A percentile compares a stretch with the other conserved stretches of the same genome.
Conservation (phyloP, 2,888 invertebrate genomes). For the Hypselothyrea guttata region DNA sequence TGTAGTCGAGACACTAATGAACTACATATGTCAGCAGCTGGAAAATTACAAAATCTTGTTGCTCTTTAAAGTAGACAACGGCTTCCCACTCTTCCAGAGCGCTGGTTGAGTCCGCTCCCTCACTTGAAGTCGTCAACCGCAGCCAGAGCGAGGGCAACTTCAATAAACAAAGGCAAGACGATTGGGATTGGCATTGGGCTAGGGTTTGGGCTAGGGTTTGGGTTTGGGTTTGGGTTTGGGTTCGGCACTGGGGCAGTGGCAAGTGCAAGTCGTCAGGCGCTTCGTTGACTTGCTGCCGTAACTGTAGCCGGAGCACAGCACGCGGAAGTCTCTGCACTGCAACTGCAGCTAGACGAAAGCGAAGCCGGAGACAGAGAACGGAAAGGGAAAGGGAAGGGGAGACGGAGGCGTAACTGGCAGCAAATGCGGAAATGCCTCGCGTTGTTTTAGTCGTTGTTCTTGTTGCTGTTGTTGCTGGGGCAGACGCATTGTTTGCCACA, state of each 20-base stretch:
- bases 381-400: background rate
- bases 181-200: background rate
- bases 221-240: constrained; percentile 24
- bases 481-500: constrained; percentile 61
- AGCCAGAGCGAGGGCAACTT: constrained; percentile 32
- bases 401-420: constrained; percentile 7
- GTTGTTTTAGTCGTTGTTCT: constrained; percentile 36
- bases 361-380: background rate
- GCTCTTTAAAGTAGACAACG: constrained; percentile 43
- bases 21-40: constrained; percentile 74
- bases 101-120: constrained; percentile 1
- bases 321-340: constrained; percentile 44
- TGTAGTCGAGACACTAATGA: constrained; percentile 53
- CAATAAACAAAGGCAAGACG: constrained; percentile 52
- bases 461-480: constrained; percentile 4
- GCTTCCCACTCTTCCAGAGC: background rate
- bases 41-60: constrained; percentile 64
- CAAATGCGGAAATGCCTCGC: constrained; percentile 60
- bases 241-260: constrained; percentile 39
- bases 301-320: constrained; percentile 26
- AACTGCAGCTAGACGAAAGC: background rate
- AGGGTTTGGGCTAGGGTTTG: background rate
- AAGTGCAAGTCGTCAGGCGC: constrained; percentile 18
- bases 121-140: constrained; percentile 49
- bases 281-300: constrained; percentile 24